Evolutionary conservation across 2,797 vertebrate species (phyloP).

Genomic region (Falco concolor): DNA sequence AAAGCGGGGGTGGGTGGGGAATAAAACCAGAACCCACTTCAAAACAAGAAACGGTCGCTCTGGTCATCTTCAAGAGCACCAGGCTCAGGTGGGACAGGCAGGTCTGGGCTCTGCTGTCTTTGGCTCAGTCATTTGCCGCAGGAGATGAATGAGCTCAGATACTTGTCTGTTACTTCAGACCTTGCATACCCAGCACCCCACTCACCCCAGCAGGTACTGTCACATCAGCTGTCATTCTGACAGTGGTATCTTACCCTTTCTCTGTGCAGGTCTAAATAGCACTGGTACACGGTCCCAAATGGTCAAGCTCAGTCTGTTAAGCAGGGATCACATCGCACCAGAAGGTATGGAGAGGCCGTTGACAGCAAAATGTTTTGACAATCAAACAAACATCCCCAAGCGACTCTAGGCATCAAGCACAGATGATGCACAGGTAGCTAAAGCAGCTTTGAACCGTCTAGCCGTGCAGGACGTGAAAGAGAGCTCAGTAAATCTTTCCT

Average conservation of each 20-base stretch:
- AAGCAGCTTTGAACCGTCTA: conserved; percentile 19
- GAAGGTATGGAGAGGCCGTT: not conserved
- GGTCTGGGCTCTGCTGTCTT: not conserved
- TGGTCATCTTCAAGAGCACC: not conserved
- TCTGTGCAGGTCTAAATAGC: not conserved
- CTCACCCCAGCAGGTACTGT: not conserved
- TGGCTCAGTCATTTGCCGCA: not conserved
- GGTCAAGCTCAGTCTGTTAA: not conserved
- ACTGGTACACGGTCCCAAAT: not conserved
- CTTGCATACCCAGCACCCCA: not conserved
- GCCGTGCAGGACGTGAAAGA: not conserved
- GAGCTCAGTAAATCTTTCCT: conserved; percentile 14
- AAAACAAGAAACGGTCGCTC: not conserved
- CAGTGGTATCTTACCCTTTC: not conserved
- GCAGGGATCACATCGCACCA: not conserved
- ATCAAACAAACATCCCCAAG: conserved; percentile 31
- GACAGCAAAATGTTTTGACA: conserved; percentile 45
- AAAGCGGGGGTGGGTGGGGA: not conserved
- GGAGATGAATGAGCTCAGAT: not conserved
- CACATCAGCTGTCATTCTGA: not conserved
- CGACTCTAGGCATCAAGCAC: not conserved
- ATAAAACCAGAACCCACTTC: not conserved
- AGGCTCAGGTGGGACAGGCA: not conserved
- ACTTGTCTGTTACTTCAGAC: not conserved
- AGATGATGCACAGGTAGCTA: not conserved